Evolutionary conservation across 2,797 vertebrate genomes (phyloP).

Genomic region (Oophaga sylvatica): DNA sequence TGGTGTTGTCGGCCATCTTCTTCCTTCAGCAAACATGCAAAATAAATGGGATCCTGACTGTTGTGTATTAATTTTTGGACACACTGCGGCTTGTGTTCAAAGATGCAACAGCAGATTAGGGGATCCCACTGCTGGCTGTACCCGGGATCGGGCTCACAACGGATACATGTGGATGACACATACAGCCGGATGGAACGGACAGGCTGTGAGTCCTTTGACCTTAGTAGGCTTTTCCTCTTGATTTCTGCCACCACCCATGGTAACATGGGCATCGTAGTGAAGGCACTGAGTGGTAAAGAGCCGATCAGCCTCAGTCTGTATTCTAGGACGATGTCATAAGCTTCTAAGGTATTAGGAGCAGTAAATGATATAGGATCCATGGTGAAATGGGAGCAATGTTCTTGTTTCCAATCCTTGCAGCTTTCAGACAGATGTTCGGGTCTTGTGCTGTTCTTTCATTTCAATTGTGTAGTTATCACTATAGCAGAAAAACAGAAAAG

Average conservation of each 20-base stretch:
- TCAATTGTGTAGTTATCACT: background rate
- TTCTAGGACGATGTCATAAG: constrained; percentile 71
- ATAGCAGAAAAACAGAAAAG: background rate
- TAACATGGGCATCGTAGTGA: constrained; percentile 93
- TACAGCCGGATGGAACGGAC: constrained; percentile 74
- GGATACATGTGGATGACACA: constrained; percentile 78
- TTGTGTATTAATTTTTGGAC: constrained; percentile 92
- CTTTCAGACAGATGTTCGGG: constrained; percentile 64
- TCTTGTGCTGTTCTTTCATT: constrained; percentile 38
- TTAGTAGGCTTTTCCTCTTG: constrained; percentile 68
- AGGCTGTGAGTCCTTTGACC: constrained; percentile 64
- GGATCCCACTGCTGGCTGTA: constrained; percentile 84
- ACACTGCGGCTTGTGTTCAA: constrained; percentile 85
- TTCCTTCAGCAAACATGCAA: constrained; percentile 86
- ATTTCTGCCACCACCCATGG: constrained; percentile 96
- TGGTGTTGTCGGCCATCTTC: constrained; percentile 63
- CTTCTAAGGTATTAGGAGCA: constrained; percentile 65
- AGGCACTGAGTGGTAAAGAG: constrained; percentile 81
- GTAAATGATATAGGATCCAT: constrained; percentile 75
- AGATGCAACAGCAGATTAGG: constrained; percentile 82
- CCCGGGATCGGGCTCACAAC: constrained; percentile 77
- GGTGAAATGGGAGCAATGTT: constrained; percentile 51
- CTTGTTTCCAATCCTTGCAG: constrained; percentile 13
- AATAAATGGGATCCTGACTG: constrained; percentile 89
- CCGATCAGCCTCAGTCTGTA: constrained; percentile 86